Conservation (phyloP, 2,113 vertebrate species). For the Sinocyclocheilus anophthalmus region DNA sequence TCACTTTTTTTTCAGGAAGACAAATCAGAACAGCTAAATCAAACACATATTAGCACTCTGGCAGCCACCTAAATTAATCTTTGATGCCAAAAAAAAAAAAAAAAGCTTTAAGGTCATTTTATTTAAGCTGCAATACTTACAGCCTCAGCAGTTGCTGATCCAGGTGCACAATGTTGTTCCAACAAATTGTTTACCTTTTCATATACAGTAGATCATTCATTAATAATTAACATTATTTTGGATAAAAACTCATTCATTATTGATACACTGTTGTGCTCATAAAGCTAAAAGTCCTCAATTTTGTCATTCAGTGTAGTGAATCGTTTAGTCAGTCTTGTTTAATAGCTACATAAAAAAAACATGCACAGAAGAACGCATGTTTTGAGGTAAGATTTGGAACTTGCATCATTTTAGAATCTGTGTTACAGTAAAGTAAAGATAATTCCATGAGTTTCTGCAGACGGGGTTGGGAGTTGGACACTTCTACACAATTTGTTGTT, state of each 20-base stretch:
- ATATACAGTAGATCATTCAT: constrained; percentile 50
- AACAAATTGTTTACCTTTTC: not conserved
- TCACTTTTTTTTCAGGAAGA: not conserved
- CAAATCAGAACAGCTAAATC: not conserved
- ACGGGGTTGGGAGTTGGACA: not conserved
- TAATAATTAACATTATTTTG: constrained; percentile 67
- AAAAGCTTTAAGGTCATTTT: not conserved
- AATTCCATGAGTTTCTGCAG: not conserved
- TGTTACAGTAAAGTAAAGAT: not conserved
- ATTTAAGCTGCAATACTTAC: not conserved
- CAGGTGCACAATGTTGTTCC: constrained; percentile 35
- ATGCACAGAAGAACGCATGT: constrained; percentile 37
- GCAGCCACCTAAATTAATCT: not conserved
- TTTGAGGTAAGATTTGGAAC: constrained; percentile 46
- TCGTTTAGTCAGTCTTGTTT: not conserved
- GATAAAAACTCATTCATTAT: constrained; percentile 48
- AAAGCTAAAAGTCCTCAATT: constrained; percentile 22
- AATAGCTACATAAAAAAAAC: not conserved
- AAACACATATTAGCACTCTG: not conserved
- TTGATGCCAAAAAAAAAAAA: not conserved
- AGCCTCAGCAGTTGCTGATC: not conserved
- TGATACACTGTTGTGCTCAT: constrained; percentile 25
- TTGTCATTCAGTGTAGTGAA: constrained; percentile 2
- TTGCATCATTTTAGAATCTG: not conserved
- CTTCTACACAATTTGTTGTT: not conserved